These are phyloP conservation scores for Anas capensis DNA, from an alignment of 2,797 vertebrate species.

Conservation along the genomic window DNA sequence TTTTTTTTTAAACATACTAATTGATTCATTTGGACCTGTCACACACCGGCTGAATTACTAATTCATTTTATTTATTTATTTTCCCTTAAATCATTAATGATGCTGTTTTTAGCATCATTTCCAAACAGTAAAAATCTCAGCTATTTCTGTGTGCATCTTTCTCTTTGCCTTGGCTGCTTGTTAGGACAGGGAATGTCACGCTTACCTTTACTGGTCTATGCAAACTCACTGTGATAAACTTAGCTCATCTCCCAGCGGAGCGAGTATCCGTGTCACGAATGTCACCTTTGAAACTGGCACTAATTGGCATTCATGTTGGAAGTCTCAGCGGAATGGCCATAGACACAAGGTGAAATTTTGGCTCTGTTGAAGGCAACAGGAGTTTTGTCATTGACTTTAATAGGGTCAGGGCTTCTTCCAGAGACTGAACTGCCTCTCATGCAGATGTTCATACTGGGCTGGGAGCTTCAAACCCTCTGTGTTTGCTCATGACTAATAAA, in stretches of 20 bases:
- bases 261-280: background rate
- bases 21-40: slow-evolving; percentile 60
- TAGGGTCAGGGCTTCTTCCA: slow-evolving; percentile 58
- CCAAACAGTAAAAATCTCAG: background rate
- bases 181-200: slow-evolving; percentile 42
- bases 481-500: slow-evolving; percentile 5
- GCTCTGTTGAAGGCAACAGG: slow-evolving; percentile 31
- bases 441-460: slow-evolving; percentile 26
- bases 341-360: slow-evolving; percentile 56
- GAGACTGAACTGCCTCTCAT: background rate
- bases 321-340: slow-evolving; percentile 31
- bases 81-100: background rate
- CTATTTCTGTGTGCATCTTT: background rate
- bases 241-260: slow-evolving; percentile 29
- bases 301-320: slow-evolving; percentile 63
- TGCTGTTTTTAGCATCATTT: background rate
- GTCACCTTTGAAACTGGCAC: slow-evolving; percentile 47
- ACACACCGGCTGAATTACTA: slow-evolving; percentile 8
- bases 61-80: slow-evolving; percentile 45
- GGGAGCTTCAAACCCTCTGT: slow-evolving; percentile 26
- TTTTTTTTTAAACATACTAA: slow-evolving; percentile 51
- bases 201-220: slow-evolving; percentile 16
- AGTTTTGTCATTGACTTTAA: slow-evolving; percentile 62
- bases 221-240: slow-evolving; percentile 35
- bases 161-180: background rate